Percentiles rank a stretch among this genome's conserved stretches.
Conservation (phyloP, 2,113 vertebrate species). For the Acinonyx jubatus region DNA sequence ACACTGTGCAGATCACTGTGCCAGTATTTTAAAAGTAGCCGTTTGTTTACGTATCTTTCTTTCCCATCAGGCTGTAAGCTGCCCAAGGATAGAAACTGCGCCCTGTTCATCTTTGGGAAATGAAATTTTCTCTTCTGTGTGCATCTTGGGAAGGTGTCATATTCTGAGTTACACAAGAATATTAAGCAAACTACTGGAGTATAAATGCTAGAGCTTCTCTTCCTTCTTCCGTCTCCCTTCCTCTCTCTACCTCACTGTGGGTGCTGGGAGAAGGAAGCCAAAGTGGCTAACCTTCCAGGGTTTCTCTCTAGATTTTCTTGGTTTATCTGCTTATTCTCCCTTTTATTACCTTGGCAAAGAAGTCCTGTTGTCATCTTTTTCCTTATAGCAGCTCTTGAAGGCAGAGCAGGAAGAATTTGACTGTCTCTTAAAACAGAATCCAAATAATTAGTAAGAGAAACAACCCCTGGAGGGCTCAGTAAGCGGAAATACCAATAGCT, state of each 20-base stretch:
- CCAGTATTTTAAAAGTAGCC: not conserved
- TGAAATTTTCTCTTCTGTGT: not conserved
- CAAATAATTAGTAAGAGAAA: not conserved
- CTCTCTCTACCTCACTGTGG: not conserved
- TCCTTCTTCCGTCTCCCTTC: not conserved
- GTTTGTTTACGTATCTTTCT: not conserved
- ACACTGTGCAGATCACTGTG: not conserved
- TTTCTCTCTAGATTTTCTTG: constrained; percentile 13
- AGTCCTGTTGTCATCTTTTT: not conserved
- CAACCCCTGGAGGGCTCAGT: not conserved
- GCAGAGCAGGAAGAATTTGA: not conserved
- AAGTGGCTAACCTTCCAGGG: not conserved
- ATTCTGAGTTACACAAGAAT: not conserved
- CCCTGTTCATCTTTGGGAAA: not conserved
- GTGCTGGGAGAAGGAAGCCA: not conserved
- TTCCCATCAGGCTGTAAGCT: not conserved
- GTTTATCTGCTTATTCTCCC: not conserved
- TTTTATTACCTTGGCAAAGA: not conserved
- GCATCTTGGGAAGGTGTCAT: not conserved
- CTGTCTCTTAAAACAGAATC: not conserved
- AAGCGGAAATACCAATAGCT: not conserved
- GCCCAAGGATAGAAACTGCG: not conserved
- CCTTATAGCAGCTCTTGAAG: not conserved
- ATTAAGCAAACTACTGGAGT: not conserved
- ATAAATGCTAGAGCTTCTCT: not conserved